Base-by-base conservation (phyloP, 2,888 invertebrate genomes). In the Dendrolimus houi region DNA sequence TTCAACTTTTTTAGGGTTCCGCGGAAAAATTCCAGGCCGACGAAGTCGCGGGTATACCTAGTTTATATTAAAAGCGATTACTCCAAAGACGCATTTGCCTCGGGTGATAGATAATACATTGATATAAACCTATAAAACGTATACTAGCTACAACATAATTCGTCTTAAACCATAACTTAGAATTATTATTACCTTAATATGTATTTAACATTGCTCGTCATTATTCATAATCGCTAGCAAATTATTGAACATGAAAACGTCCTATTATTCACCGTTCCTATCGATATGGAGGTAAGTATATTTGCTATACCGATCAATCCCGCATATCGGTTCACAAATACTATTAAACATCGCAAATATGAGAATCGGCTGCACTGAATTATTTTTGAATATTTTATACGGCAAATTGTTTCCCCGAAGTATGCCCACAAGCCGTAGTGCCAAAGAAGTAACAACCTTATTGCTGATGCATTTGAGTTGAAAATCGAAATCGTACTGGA, bases 321-420 rank as follows among this genome's bases (percentile, higher is more conserved):
- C 47, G 55, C 9, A 47, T 47, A 47, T 47, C 47, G 9, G 47
- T 47, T 47, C 47, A 47, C 47, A 47, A 47, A 47, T 47, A 47
- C 47, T 10, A 12, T 47, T 47, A 47, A 47, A 47, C 47, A 47
- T 47, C 47, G 47, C 47, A 47, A 47, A 47, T 47, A 47, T 47
- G 9, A 9, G 12, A 9, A 47, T 47, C 47, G 14, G 29, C 53
- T 17, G 13, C 53, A n/a, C 40, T 52, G 56, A 73, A 74, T 74
- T 72, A 73, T 72, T 72, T 71, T 67, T 74, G 70, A 74, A 75
- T 75, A 71, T 70, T 75, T 72, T 69, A 74, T 71, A 62, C 54
- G 61, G 59, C 47, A 12, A 3, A 47, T 47, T 47, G 10, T 12
- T 12, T 41, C 10, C 9, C 47, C 47, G 47, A 47, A 47, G 12